Percentiles rank a stretch among this genome's conserved stretches.
Conservation (phyloP, 1,140 invertebrate species). For the Mizuhopecten yessoensis region DNA sequence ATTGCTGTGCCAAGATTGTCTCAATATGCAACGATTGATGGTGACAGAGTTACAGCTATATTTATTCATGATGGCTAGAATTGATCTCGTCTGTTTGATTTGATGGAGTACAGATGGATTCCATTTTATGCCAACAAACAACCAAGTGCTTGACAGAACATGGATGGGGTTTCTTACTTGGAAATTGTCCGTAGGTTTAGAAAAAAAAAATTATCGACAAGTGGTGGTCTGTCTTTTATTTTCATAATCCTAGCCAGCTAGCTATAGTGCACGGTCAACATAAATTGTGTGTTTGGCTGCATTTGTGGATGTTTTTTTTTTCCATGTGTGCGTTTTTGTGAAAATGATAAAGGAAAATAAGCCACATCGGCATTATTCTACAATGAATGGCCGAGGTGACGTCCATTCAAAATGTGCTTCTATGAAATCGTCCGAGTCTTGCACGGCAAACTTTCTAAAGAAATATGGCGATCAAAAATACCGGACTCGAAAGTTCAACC, state of each 20-base stretch:
- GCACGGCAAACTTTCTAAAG: slow-evolving; percentile 12
- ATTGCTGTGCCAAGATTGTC: neutral
- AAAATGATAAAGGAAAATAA: slow-evolving; percentile 24
- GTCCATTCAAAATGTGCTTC: slow-evolving; percentile 8
- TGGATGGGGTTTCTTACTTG: neutral
- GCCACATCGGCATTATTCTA: neutral
- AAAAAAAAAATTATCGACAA: neutral
- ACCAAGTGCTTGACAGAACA: neutral
- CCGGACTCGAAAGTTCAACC: slow-evolving; percentile 64
- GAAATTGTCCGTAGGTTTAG: neutral
- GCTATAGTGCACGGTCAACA: neutral
- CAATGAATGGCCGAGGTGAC: slow-evolving; percentile 6
- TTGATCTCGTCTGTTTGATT: neutral
- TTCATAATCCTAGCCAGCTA: neutral
- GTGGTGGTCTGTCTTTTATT: neutral
- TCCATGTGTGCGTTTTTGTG: neutral
- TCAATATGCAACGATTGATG: neutral
- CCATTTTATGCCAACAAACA: slow-evolving; percentile 22
- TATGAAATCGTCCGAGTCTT: neutral
- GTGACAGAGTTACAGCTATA: neutral
- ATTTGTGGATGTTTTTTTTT: neutral
- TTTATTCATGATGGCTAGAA: neutral
- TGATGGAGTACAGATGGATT: slow-evolving; percentile 12
- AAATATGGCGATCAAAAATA: slow-evolving; percentile 10
- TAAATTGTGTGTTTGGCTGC: neutral